These are phyloP conservation scores for Zaprionus kolodkinae DNA, from an alignment of 1,140 invertebrate genomes.

Conservation along the genomic window DNA sequence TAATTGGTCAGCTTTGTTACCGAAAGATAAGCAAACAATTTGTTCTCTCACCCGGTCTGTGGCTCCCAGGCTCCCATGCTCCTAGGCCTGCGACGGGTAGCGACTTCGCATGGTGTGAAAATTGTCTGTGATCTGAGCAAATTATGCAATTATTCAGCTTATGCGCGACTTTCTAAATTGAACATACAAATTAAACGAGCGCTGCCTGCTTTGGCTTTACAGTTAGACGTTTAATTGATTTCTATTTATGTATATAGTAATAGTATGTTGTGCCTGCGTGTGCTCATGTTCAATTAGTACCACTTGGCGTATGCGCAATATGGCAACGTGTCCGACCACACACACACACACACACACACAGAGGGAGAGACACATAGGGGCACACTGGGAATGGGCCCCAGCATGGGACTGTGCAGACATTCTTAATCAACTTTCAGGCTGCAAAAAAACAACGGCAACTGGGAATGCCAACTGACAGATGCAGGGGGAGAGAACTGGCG, in stretches of 20 bases:
- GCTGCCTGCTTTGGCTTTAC: slow-evolving; percentile 33
- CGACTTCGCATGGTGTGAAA: slow-evolving; percentile 45
- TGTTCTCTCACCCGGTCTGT: slow-evolving; percentile 35
- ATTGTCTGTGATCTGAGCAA: slow-evolving; percentile 38
- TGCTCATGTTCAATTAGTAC: slow-evolving; percentile 60
- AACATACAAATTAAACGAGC: slow-evolving; percentile 55
- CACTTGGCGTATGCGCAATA: slow-evolving; percentile 77
- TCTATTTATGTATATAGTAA: not conserved
- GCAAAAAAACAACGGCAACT: slow-evolving; percentile 27
- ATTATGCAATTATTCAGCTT: slow-evolving; percentile 65
- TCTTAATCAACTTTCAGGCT: slow-evolving; percentile 77
- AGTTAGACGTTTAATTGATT: slow-evolving; percentile 54
- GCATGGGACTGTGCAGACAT: slow-evolving; percentile 47
- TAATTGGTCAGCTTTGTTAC: slow-evolving; percentile 71
- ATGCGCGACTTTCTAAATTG: slow-evolving; percentile 68
- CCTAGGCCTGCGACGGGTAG: not conserved
- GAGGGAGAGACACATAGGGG: too few relatives aligned
- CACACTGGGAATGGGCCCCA: slow-evolving; percentile 14
- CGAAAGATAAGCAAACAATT: slow-evolving; percentile 69
- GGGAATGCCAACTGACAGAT: slow-evolving; percentile 4
- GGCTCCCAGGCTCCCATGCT: slow-evolving; percentile 1
- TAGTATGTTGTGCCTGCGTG: not conserved
- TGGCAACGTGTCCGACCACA: slow-evolving; percentile 49
- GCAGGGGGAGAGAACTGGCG: not conserved
- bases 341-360: slow-evolving; percentile 20